Evolutionary conservation across 2,113 vertebrate species (phyloP).

Genomic region (Clinocottus analis): DNA sequence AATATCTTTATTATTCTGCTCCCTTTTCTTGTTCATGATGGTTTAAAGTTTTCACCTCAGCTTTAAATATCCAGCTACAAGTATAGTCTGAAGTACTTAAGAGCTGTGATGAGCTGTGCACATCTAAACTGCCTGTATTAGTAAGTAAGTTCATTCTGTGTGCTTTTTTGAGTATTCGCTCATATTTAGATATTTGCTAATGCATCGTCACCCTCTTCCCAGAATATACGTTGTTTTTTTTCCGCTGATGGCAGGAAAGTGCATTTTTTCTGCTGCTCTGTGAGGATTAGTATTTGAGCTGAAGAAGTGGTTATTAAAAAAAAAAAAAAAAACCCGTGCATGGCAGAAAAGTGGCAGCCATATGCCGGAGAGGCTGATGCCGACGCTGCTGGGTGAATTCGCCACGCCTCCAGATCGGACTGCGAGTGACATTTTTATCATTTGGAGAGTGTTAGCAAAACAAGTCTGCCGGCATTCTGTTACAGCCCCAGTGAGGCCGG

Average conservation of each 20-base stretch:
- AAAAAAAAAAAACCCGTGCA: slow-evolving; percentile 8
- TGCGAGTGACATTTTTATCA: slow-evolving; percentile 57
- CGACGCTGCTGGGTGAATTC: slow-evolving; percentile 62
- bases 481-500: slow-evolving; percentile 30
- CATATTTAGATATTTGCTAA: slow-evolving; percentile 33
- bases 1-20: not conserved
- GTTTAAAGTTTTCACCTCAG: not conserved
- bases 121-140: slow-evolving; percentile 8
- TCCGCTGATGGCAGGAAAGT: slow-evolving; percentile 50
- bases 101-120: slow-evolving; percentile 3
- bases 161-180: too few species aligned
- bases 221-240: slow-evolving; percentile 25
- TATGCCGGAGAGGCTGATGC: slow-evolving; percentile 48
- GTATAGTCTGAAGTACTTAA: not conserved
- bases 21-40: not conserved
- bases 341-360: slow-evolving; percentile 52
- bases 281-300: slow-evolving; percentile 71
- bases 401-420: slow-evolving; percentile 51
- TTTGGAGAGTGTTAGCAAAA: slow-evolving; percentile 62
- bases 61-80: slow-evolving; percentile 13
- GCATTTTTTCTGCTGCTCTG: slow-evolving; percentile 34
- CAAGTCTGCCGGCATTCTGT: slow-evolving; percentile 48
- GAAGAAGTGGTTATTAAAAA: slow-evolving; percentile 52
- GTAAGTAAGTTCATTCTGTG: too few species aligned
- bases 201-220: not conserved